Percentiles rank a stretch among this genome's conserved stretches.
These are phyloP conservation scores for Ylistrum balloti DNA, from an alignment of 1,140 invertebrate species.

Conservation along the genomic window DNA sequence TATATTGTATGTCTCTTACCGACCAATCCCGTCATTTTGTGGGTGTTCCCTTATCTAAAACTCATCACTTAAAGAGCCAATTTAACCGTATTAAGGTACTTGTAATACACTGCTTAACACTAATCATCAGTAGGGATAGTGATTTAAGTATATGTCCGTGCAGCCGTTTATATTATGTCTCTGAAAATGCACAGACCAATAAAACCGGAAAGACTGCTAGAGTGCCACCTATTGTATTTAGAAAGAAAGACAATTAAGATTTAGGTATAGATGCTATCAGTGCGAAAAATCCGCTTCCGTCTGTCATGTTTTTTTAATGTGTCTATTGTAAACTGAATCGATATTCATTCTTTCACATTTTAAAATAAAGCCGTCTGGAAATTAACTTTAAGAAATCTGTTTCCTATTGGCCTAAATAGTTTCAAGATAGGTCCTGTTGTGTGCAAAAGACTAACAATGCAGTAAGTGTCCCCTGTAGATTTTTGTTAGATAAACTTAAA, in stretches of 20 bases:
- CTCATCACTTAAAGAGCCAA: too few species aligned
- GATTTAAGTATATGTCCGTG: background rate
- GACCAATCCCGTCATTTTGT: background rate
- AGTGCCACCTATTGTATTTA: background rate
- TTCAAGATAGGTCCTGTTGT: background rate
- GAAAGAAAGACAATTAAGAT: background rate
- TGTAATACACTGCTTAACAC: background rate
- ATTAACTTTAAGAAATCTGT: background rate
- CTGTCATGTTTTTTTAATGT: background rate
- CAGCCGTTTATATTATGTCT: background rate
- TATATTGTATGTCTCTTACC: background rate
- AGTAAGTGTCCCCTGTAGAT: background rate
- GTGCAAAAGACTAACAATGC: background rate
- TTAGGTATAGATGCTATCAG: background rate
- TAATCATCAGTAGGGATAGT: background rate
- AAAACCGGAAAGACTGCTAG: background rate
- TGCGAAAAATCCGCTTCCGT: background rate
- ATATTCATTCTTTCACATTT: background rate
- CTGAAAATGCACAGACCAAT: background rate
- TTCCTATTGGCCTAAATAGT: background rate
- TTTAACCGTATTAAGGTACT: background rate
- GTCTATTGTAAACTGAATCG: background rate
- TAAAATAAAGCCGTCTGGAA: background rate
- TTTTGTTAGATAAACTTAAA: background rate
- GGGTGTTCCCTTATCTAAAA: background rate